These are phyloP conservation scores for Liasis olivaceus DNA, from an alignment of 2,797 vertebrate species.

Conservation along the genomic window DNA sequence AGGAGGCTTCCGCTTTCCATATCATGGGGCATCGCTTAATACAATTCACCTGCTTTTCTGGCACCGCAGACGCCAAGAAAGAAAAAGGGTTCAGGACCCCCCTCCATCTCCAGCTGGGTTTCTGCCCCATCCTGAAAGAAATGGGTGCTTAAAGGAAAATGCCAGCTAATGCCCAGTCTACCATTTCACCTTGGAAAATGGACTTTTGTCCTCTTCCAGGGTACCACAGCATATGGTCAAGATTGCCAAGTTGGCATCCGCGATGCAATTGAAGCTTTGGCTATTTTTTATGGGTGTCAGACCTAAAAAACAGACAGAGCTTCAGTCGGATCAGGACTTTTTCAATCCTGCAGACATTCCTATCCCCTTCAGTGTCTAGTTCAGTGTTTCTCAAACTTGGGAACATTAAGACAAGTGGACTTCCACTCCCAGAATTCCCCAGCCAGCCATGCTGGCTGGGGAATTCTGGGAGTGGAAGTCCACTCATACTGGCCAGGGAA, in stretches of 20 bases:
- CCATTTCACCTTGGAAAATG: not conserved
- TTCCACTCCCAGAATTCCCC: not conserved
- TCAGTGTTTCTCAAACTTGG: not conserved
- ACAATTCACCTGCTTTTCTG: not conserved
- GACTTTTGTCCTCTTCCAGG: not conserved
- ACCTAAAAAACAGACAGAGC: not conserved
- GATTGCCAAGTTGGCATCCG: not conserved
- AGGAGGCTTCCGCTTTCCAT: not conserved
- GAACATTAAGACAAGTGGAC: not conserved
- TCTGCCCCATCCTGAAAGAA: not conserved
- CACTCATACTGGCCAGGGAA: too few species aligned
- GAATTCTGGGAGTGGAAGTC: too few species aligned
- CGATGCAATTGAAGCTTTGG: not conserved
- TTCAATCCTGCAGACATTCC: not conserved
- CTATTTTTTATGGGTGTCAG: not conserved
- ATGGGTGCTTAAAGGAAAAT: not conserved
- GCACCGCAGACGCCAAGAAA: not conserved
- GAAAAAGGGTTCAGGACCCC: not conserved
- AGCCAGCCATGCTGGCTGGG: too few species aligned
- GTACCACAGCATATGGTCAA: not conserved
- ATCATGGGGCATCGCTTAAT: not conserved
- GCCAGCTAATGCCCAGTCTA: not conserved
- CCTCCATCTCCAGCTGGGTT: not conserved
- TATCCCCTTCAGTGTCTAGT: not conserved
- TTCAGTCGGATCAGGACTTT: not conserved